Evolutionary conservation across 2,797 vertebrate species (phyloP).

Genomic region (Mergus octosetaceus): DNA sequence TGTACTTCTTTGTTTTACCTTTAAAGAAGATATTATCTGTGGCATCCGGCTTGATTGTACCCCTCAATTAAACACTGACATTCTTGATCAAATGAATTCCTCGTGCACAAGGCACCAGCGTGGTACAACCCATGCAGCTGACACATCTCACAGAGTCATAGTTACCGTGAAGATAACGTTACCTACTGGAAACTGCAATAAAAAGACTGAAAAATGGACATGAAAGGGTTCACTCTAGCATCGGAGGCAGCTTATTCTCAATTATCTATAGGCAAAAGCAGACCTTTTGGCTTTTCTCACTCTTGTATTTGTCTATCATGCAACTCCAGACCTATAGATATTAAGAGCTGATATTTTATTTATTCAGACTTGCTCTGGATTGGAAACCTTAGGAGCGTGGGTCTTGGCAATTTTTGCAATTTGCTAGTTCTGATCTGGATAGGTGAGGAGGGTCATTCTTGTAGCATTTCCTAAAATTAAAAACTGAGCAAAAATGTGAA

Average conservation of each 20-base stretch:
- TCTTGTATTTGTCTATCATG: not conserved
- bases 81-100: not conserved
- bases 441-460: not conserved
- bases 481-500: not conserved
- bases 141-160: fast-evolving
- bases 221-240: not conserved
- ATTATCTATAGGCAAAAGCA: not conserved
- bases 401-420: not conserved
- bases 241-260: not conserved
- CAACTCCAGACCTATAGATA: not conserved
- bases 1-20: not conserved
- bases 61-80: not conserved
- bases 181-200: not conserved
- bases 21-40: not conserved
- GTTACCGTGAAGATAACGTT: not conserved
- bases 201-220: not conserved
- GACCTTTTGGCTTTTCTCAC: not conserved
- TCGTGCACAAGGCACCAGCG: not conserved
- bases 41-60: not conserved
- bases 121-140: not conserved
- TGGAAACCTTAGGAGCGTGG: not conserved
- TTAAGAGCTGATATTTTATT: not conserved
- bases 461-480: not conserved
- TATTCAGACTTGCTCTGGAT: not conserved
- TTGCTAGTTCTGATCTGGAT: not conserved